Base-by-base conservation (phyloP, 2,113 vertebrate genomes). In the Orthochromis indermauri region DNA sequence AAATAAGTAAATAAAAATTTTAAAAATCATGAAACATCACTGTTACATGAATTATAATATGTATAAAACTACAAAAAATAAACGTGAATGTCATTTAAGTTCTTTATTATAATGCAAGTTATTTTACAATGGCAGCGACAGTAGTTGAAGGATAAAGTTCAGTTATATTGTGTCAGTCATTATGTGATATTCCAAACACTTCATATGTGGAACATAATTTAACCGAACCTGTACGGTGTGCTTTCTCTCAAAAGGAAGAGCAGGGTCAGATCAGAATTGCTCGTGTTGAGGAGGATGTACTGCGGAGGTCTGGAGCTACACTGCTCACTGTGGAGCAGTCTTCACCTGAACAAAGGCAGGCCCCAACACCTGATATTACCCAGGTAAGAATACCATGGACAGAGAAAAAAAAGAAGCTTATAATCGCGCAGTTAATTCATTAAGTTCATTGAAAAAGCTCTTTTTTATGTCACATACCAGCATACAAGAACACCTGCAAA, bases 261-360 rank as follows among this genome's bases (percentile, higher is more conserved):
- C 80, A 86, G 81, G 96, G 95, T 2, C 91, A 81, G 3, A 93
- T 96, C 84, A 86, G 61, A 57, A 92, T 96, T 0, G 96, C 85
- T 16, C 96, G 84, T 0, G 54, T 96, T 3, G 90, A 93, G 19
- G 94, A 95, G 4, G 92, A 96, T 2, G 85, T 87, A 0, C 66
- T 96, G 90, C 89, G 2, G 57, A 28, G 49, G 21, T 92, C 94
- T 4, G 96, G 96, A 81, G 96, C 93, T 1, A 8, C 86, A 1
- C 92, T 95, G 81, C 76, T 82, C 92, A 95, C 90, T 0, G 94
- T 95, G 81, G 86, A 91, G 76, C 85, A 4, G 28, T 81, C 93
- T 2, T 90, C 92, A 3, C 85, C 91, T 6, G 91, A 95, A 16
- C 95, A 96, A 91, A 94, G 91, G 13, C 13, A 21, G 17, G 59